Conservation (phyloP, 37 sponge, comb jelly and placozoan genomes). For the Haliclona indistincta region DNA sequence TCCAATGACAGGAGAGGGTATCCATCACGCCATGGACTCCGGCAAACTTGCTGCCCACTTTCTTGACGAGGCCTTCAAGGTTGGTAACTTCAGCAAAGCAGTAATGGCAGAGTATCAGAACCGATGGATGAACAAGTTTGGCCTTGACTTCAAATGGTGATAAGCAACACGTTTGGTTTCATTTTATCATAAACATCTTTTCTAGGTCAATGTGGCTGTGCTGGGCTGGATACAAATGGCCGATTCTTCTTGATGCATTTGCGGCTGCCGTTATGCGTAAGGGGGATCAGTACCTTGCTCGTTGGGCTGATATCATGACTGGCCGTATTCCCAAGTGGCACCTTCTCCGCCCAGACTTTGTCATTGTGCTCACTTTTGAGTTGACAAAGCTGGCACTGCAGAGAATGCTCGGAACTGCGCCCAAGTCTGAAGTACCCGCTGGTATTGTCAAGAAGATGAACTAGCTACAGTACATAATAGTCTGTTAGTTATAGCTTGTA, state of each 20-base stretch:
- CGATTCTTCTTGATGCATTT: constrained; percentile 40
- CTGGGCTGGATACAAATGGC: constrained; percentile 17
- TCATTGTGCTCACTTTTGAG: constrained; percentile 43
- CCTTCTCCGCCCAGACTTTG: constrained; percentile 52
- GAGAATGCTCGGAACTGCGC: constrained; percentile 4
- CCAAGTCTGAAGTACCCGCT: too few relatives aligned
- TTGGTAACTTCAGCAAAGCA: constrained; percentile 63
- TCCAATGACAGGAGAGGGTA: constrained; percentile 75
- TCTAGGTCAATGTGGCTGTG: constrained; percentile 3
- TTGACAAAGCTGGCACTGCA: constrained; percentile 17
- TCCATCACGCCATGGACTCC: constrained; percentile 61
- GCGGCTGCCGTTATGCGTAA: constrained; percentile 33
- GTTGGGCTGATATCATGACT: constrained; percentile 59
- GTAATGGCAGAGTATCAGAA: constrained; percentile 71
- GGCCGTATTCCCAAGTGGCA: constrained; percentile 38
- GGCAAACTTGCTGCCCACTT: constrained; percentile 49
- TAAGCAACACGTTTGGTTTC: not conserved
- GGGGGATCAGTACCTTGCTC: constrained; percentile 43
- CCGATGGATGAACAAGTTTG: constrained; percentile 60
- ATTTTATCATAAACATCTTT: not conserved
- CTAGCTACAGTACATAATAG: too few relatives aligned
- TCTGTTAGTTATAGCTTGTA: too few relatives aligned
- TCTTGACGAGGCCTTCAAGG: constrained; percentile 49
- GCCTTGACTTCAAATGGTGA: constrained; percentile 66
- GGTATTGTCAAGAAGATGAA: too few relatives aligned